Percentiles rank a stretch among this genome's conserved stretches.
Conservation (phyloP, 2,797 vertebrate genomes). For the Lepilemur septentrionalis region DNA sequence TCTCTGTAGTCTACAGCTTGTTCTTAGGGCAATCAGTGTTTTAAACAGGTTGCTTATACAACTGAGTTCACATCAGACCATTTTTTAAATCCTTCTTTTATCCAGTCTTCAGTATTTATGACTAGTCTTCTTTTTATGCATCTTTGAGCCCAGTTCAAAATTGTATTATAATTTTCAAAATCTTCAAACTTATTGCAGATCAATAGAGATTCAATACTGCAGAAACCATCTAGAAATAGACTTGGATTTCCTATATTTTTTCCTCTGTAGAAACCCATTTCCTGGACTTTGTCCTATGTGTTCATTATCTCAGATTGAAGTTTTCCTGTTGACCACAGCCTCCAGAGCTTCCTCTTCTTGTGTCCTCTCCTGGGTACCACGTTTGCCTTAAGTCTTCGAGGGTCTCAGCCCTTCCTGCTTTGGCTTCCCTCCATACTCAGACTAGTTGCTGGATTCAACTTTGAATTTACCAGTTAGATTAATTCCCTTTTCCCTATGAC, state of each 20-base stretch:
- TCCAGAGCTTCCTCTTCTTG: not conserved
- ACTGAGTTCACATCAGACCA: not conserved
- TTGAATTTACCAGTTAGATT: not conserved
- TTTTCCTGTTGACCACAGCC: not conserved
- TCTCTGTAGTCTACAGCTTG: not conserved
- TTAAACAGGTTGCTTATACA: not conserved
- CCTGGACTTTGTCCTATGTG: not conserved
- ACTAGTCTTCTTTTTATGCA: not conserved
- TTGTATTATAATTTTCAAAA: not conserved
- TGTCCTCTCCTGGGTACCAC: not conserved
- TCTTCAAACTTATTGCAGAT: not conserved
- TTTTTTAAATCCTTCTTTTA: not conserved
- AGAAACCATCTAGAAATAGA: not conserved
- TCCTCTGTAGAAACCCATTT: not conserved
- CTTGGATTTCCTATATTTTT: not conserved
- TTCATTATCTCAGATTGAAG: not conserved
- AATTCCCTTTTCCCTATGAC: not conserved
- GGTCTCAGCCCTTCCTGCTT: not conserved
- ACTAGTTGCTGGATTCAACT: not conserved
- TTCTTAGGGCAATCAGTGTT: not conserved
- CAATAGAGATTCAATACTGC: not conserved
- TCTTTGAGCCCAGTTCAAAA: constrained; percentile 8
- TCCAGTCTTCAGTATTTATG: not conserved
- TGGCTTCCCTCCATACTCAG: not conserved
- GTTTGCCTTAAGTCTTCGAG: not conserved